phyloP scores from a whole-genome alignment of 2,113 vertebrate genomes.

The Ovis canadensis region DNA sequence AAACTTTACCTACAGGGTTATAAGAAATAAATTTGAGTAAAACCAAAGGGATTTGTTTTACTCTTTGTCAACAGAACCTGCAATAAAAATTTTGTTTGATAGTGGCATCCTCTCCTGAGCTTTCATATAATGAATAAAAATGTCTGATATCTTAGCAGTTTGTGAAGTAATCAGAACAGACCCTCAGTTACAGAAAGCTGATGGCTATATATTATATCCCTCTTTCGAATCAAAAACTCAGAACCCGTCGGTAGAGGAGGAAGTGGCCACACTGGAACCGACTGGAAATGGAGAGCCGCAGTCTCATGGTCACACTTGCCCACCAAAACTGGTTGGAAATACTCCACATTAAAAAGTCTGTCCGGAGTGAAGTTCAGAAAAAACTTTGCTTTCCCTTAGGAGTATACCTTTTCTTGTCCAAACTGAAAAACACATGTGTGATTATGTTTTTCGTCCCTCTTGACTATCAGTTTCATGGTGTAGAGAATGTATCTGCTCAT shows the following conservation, averaged over 20 bases:
- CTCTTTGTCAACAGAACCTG: background rate
- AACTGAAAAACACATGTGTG: background rate
- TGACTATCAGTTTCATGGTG: background rate
- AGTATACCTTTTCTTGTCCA: background rate
- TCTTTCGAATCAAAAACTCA: background rate
- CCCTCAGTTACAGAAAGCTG: background rate
- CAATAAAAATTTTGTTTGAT: background rate
- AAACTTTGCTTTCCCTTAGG: background rate
- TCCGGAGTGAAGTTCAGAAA: background rate
- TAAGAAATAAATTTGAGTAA: constrained; percentile 12
- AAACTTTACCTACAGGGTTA: background rate
- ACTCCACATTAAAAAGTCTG: background rate
- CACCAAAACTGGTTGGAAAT: background rate
- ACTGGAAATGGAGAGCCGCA: background rate
- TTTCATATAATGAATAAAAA: background rate
- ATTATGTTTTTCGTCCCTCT: background rate
- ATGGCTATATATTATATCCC: background rate
- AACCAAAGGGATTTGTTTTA: background rate
- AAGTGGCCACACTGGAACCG: background rate
- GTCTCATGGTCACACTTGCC: background rate
- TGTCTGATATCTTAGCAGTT: background rate
- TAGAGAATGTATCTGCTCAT: background rate
- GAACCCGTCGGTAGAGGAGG: background rate
- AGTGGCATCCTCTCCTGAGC: background rate
- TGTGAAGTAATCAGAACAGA: background rate